Conservation (phyloP, 1,140 invertebrate genomes). For the Drosophila ogumai region DNA sequence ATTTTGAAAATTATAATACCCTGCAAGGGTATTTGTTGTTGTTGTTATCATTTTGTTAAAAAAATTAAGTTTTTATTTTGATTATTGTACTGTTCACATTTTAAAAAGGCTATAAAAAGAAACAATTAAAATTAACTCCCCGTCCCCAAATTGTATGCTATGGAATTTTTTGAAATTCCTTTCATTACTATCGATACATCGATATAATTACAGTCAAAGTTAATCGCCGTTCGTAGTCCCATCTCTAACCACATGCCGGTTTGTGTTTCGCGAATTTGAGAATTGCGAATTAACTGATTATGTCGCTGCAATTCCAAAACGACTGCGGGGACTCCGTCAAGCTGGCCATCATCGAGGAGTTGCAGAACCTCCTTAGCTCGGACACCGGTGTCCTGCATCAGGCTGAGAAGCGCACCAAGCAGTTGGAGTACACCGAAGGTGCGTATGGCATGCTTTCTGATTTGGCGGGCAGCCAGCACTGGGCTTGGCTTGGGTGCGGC, state of each 20-base stretch:
- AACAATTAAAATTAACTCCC: no score
- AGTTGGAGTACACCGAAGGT: slow-evolving; percentile 84
- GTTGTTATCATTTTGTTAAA: no score
- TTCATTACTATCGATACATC: no score
- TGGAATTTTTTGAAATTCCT: no score
- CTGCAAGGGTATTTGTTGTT: no score
- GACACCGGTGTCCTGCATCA: slow-evolving; percentile 65
- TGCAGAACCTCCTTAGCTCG: slow-evolving; percentile 79
- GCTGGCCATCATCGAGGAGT: slow-evolving; percentile 79
- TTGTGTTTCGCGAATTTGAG: slow-evolving; percentile 30
- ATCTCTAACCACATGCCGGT: slow-evolving; percentile 10
- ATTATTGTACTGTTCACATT: no score
- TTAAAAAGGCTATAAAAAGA: no score
- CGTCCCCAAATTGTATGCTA: no score
- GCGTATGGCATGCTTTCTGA: slow-evolving; percentile 15
- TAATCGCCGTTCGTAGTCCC: no score
- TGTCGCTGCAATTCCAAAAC: slow-evolving; percentile 78
- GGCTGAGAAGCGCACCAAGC: slow-evolving; percentile 77
- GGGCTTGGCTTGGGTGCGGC: slow-evolving; percentile 20
- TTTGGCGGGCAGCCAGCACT: slow-evolving; percentile 42
- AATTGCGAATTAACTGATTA: slow-evolving; percentile 33
- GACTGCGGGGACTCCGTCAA: slow-evolving; percentile 79
- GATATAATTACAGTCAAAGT: no score
- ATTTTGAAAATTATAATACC: background rate
- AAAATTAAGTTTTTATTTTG: no score